Evolutionary conservation across 2,888 invertebrate species (phyloP).

Genomic region (Mesorhabditis spiculigera): DNA sequence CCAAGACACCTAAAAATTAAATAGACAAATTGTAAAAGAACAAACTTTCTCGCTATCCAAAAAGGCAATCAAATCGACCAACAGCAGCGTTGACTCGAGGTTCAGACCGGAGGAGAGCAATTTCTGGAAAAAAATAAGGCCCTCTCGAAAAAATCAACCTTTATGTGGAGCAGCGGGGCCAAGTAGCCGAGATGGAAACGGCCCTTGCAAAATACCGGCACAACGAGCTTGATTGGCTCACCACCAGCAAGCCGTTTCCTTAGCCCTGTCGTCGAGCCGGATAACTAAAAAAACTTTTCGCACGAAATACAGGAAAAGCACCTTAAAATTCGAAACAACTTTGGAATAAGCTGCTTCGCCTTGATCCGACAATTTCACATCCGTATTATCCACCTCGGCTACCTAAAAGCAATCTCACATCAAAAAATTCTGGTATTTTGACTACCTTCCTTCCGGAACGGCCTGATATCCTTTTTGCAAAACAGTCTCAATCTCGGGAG

Average conservation of each 20-base stretch:
- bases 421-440: background rate
- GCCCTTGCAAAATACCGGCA: conserved; percentile 34
- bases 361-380: no score
- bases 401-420: background rate
- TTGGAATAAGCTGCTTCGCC: no score
- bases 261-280: background rate
- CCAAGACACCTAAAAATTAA: conserved; percentile 21
- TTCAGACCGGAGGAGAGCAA: conserved; percentile 21
- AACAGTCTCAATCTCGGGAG: conserved; percentile 26
- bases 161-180: conserved; percentile 27
- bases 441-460: conserved; percentile 14
- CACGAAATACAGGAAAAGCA: background rate
- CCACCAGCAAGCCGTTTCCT: background rate
- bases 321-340: no score
- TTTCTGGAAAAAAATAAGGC: conserved; percentile 13
- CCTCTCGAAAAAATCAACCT: conserved; percentile 17
- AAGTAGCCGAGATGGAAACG: conserved; percentile 41
- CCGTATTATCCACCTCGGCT: no score
- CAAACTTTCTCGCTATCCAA: conserved; percentile 48
- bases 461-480: conserved; percentile 30
- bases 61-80: conserved; percentile 54
- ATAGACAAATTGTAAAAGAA: background rate
- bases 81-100: conserved; percentile 29
- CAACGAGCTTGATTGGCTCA: conserved; percentile 24
- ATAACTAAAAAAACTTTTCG: background rate